phyloP scores from a whole-genome alignment of 2,797 vertebrate species.

The Galago senegalensis region DNA sequence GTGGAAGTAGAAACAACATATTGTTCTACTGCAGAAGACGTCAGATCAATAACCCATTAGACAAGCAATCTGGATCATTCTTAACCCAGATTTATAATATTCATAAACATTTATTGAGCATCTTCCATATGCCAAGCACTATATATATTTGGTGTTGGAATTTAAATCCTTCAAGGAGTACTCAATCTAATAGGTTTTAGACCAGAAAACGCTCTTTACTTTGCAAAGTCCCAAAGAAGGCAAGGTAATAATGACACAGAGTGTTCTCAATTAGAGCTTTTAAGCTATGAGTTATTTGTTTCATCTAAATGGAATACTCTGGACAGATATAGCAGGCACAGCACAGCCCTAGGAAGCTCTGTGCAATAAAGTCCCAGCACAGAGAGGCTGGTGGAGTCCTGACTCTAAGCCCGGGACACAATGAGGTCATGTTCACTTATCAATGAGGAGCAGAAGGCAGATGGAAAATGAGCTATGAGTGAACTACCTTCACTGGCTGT shows the following conservation, averaged over 20 bases:
- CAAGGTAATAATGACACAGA: not conserved
- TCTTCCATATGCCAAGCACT: not conserved
- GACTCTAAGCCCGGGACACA: not conserved
- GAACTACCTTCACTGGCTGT: not conserved
- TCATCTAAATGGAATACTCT: constrained; percentile 42
- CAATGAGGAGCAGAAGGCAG: not conserved
- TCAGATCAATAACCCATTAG: constrained; percentile 56
- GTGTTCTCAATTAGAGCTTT: constrained; percentile 59
- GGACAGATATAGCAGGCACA: not conserved
- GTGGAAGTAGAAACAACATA: not conserved
- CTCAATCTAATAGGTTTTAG: constrained; percentile 8
- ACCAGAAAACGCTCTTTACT: constrained; percentile 44
- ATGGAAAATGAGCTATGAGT: not conserved
- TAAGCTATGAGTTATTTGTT: constrained; percentile 35
- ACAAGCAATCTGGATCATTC: not conserved
- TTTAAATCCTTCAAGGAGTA: constrained; percentile 22
- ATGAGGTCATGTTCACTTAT: not conserved
- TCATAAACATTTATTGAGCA: constrained; percentile 40
- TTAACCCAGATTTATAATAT: not conserved
- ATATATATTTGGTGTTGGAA: not conserved
- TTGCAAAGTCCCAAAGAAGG: constrained; percentile 40
- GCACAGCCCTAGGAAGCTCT: not conserved
- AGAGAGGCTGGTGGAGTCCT: not conserved
- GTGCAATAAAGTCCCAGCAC: not conserved
- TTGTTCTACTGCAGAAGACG: not conserved